Percentiles rank a stretch among this genome's conserved stretches.
These are phyloP conservation scores for Anthophora plumipes DNA, from an alignment of 2,888 invertebrate species.

Conservation along the genomic window DNA sequence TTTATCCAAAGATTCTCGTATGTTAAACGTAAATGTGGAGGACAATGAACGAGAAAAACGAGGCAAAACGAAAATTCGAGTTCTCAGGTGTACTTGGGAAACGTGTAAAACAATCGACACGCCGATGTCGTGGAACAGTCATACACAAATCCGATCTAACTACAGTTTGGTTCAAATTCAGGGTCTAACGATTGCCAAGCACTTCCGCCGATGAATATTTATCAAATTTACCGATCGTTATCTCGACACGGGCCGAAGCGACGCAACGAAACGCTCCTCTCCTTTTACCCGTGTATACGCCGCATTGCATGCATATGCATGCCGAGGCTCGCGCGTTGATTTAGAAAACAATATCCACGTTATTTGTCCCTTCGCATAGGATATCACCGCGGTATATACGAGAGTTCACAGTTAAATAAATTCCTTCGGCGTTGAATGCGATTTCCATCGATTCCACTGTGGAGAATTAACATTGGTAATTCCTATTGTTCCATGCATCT, in stretches of 20 bases:
- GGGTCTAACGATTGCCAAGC: conserved; percentile 53
- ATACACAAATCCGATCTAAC: conserved; percentile 13
- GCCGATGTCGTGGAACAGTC: conserved; percentile 5
- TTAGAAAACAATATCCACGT: conserved; percentile 54
- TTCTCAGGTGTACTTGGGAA: neutral
- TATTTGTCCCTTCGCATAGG: conserved; percentile 49
- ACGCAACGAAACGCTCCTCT: neutral
- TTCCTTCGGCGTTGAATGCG: conserved; percentile 41
- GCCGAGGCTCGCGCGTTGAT: conserved; percentile 25
- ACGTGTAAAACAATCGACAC: conserved; percentile 15
- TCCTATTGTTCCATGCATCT: conserved; percentile 44
- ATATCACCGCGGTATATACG: conserved; percentile 2
- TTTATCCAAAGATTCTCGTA: too few species aligned
- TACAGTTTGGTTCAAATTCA: conserved; percentile 50
- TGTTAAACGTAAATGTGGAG: too few species aligned
- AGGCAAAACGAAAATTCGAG: neutral
- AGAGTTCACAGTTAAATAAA: conserved; percentile 54
- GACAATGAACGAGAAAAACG: too few species aligned
- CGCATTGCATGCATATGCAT: conserved; percentile 47
- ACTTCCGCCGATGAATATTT: conserved; percentile 63
- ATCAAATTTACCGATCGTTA: conserved; percentile 49
- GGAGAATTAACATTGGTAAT: conserved; percentile 58
- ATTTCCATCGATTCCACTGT: conserved; percentile 54
- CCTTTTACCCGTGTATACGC: neutral
- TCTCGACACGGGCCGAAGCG: conserved; percentile 19